Evolutionary conservation across 2,888 invertebrate species (phyloP), one percentile per base, ranked within the genome.

Genomic region (Mythimna pallens): DNA sequence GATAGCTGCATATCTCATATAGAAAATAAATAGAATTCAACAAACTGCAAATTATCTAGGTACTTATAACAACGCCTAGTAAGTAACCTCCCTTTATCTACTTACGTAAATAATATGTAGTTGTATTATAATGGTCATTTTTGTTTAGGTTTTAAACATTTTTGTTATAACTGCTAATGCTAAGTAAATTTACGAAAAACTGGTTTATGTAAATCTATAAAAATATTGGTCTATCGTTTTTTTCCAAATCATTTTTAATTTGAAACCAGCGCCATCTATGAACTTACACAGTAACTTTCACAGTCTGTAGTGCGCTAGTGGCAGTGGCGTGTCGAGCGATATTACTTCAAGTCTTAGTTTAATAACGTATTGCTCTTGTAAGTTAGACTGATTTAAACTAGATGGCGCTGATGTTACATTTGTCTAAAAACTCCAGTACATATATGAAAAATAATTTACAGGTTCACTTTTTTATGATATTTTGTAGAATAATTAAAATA

Each of bases 221-320:
- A 36, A 36, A 9, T 36, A 36, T 36, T 7, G 8, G 7, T 36
- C 8, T 0, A 10, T 43, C 43, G 12, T 36, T n/a, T 1, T n/a
- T 36, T 40, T 61, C 22, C 22, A n/a, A 22, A 34, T 25, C 0
- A 0, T 34, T 4, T 20, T 22, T 3, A 36, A 25, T 8, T 34
- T 74, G n/a, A 2, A 2, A 43, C 12, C 4, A 83, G 69, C 82
- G 84, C 84, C 82, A 83, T 84, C 82, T 82, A 64, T 0, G 8
- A 10, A 14, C 14, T 22, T 2, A 7, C 2, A 6, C 0, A 4
- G 47, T 25, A 69, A 83, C 70, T 76, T 50, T 20, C 0, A 61
- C 47, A 47, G 10, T 2, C 34, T 20, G 0, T 36, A 25, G 14
- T 17, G 64, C 52, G 47, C 1, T 17, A 22, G 20, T 20, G 7